Base-by-base conservation (phyloP, 2,797 vertebrate species). In the Nasua narica region DNA sequence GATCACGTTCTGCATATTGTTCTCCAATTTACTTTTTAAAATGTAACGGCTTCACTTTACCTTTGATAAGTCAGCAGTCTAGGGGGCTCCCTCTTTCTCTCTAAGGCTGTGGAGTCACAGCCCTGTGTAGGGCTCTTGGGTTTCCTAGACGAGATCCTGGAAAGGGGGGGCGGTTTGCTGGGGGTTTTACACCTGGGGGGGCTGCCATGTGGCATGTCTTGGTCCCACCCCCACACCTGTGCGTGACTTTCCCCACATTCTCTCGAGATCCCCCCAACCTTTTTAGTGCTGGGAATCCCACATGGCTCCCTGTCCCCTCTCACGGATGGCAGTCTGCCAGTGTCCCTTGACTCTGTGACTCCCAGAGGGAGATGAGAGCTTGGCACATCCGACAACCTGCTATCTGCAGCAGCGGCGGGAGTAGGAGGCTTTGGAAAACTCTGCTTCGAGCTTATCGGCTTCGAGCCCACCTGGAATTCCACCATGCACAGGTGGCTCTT, bases 1-100 rank as follows among this genome's bases (percentile, higher is more conserved):
- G 37, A 13, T 37, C 7, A 0, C 0, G 11, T 21, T 1, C n/a
- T 9, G 21, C 25, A 0, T 18, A 1, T 2, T 21, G 16, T 40
- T 62, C 32, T 35, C 69, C 21, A 8, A 0, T 50, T 88, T 76
- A 65, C n/a, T 79, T 40, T 91, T 19, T 14, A 16, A 43, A 56
- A 15, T 12, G 10, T 5, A 0, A 11, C 6, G 2, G 21, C 46
- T 1, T 90, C n/a, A 0, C 0, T 0, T 27, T 40, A 2, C 35
- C 0, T 37, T 60, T 84, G 37, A 6, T 9, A 13, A 3, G 14
- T 15, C 50, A 2, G 87, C 48, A 23, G 0, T 83, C 60, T 12
- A 16, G 46, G 65, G 52, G 65, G n/a, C 87, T 12, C 21, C 48
- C 48, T 11, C 29, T 13, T 27, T 15, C 62, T 74, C 76, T 7